Base-by-base conservation (phyloP, 2,797 vertebrate genomes). In the Platalea minor region DNA sequence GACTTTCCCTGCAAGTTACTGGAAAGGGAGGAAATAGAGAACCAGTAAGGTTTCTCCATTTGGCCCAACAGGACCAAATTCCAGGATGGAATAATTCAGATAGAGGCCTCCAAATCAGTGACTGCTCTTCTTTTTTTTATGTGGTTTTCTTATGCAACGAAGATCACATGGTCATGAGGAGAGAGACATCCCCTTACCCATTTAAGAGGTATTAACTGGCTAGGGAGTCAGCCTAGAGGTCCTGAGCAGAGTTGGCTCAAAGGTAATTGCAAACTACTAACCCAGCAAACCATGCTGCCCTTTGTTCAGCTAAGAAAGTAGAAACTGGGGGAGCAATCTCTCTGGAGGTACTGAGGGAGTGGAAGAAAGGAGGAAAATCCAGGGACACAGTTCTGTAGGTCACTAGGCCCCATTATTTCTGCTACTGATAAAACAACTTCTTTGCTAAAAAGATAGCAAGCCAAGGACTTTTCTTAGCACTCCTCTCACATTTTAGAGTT, bases 211-310 rank as follows among this genome's bases (percentile, higher is more conserved):
- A 19, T 50, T 77, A 80, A 14, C 35, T 63, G 35, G 33, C 37
- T 23, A 74, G 24, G 29, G 43, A 88, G 51, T 80, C 51, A 75
- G 12, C 10, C 35, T 85, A 50, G 57, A 72, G 16, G 12, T 63
- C 25, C 19, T 3, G 4, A 75, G 39, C 33, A 43, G 39, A 35
- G 5, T 5, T 0, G 0, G 18, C 29, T 59, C 17, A 65, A 63
- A 70, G 18, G 10, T 39, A 79, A 68, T 37, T 64, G n/a, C n/a
- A 43, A 67, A 43, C 10, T 7, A 43, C 24, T 46, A 72, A 65
- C 26, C 7, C 56, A 83, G 51, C 0, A 16, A 84, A 59, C 12
- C 37, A 31, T 2, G 5, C 25, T 93, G 79, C 20, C 48, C 26
- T 85, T 82, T 85, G 54, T 21, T 29, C 28, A 57, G 31, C 41